Base-by-base conservation (phyloP, 1,140 invertebrate species). In the Hyphantria cunea region DNA sequence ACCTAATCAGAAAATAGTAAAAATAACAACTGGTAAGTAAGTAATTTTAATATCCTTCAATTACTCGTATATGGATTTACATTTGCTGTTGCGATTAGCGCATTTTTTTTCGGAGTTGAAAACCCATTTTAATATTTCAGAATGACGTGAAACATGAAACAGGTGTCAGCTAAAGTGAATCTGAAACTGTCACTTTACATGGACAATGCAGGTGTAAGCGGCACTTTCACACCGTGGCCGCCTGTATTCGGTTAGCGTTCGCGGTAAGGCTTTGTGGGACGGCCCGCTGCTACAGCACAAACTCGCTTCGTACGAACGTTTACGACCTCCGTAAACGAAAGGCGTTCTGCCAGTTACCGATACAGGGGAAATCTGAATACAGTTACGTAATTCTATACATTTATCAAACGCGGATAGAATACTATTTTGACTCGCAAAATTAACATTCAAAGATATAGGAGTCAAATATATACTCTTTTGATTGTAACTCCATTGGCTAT, bases 171-270 rank as follows among this genome's bases (percentile, higher is more conserved):
- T 75, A 51, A 75, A 84, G 80, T 77, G 77, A 84, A 69, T 76
- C 71, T 74, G 68, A 75, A 76, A 77, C 79, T 53, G 53, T 66
- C 49, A 62, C 33, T 69, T 47, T 61, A 60, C 32, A 48, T 58
- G 61, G 70, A 47, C 68, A 75, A 53, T 49, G 54, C 68, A 76
- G 74, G 73, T 78, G 78, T 64, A 70, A 67, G 72, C 61, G 72
- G 76, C 78, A 88, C 85, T 88, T 88, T 88, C 85, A 84, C 85
- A 76, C 76, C 80, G 63, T 48, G 51, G 64, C 55, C 65, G 60
- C 5, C 7, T 52, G 44, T 25, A 25, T 25, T 25, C 17, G 17
- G 17, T 25, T 3, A 25, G 17, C 17, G 17, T 1, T 5, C 2
- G 17, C 17, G 17, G 17, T 25, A 25, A n/a, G 42, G 51, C 67